phyloP scores from a whole-genome alignment of 2,888 invertebrate genomes.

The Troides aeacus region DNA sequence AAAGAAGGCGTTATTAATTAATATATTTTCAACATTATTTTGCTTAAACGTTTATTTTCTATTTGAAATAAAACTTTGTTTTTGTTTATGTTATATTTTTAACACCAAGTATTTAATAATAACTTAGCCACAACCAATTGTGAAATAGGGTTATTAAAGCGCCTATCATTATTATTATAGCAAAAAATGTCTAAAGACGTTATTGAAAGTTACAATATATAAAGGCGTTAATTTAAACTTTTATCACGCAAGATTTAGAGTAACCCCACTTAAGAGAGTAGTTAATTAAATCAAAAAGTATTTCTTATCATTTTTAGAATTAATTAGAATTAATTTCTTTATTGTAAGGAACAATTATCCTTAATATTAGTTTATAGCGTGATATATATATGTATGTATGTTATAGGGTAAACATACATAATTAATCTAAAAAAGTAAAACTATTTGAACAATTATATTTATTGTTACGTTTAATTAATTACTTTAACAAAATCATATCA shows the following conservation, averaged over 20 bases:
- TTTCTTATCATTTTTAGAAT: background rate
- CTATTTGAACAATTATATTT: background rate
- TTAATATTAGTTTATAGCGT: background rate
- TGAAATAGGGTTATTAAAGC: background rate
- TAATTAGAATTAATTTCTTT: background rate
- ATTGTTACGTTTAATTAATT: conserved; percentile 5
- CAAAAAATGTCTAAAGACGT: background rate
- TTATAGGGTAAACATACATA: background rate
- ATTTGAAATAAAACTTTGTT: too few relatives aligned
- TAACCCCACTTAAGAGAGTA: background rate
- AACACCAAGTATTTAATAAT: background rate
- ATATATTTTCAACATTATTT: too few relatives aligned
- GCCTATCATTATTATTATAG: background rate
- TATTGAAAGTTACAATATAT: background rate
- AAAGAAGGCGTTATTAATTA: too few relatives aligned
- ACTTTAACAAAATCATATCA: conserved; percentile 1
- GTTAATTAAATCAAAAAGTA: background rate
- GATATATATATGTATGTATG: too few relatives aligned
- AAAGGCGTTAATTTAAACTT: background rate
- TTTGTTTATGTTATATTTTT: too few relatives aligned
- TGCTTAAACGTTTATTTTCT: too few relatives aligned
- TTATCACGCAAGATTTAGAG: background rate
- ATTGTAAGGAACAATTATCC: background rate
- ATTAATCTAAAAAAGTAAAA: background rate
- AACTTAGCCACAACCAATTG: background rate